Evolutionary conservation across 2,888 invertebrate species (phyloP), one percentile per base, ranked within the genome.

Genomic region (Athalia circularis): DNA sequence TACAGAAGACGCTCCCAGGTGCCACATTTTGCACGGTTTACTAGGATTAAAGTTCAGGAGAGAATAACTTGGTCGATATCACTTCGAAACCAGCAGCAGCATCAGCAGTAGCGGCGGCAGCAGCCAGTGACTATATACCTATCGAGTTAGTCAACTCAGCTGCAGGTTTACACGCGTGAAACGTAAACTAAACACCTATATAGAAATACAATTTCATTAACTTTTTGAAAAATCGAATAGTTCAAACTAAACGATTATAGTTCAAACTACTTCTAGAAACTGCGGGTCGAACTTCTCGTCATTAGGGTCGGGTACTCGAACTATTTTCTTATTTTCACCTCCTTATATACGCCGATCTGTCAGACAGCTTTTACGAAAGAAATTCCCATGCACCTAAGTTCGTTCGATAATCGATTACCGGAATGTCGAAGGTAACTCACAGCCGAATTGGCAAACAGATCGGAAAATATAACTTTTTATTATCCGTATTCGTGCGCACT

Each of bases 1-100:
- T n/a, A n/a, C 54, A 7, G n/a, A 72, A 72, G 72, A 72, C 59
- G 47, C 59, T 72, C 45, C 72, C 57, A 59, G 57, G 72, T 72
- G 59, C 45, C 47, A 72, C 8, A 59, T 59, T 59, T 72, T 72
- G 57, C 72, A 57, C 59, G 59, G 11, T 59, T 47, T 59, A 72
- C 47, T 59, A 15, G 59, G 59, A 47, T 72, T 72, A 45, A 57
- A 68, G 52, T 68, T 47, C 29, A 29, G 59, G 9, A 70, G 70
- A 47, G 45, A 59, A 57, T 72, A 57, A 59, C 45, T 72, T 59
- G 59, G 13, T 59, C 72, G 72, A 72, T 59, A 59, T 59, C 57
- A 72, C 72, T 59, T 47, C 57, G 59, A 15, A 52, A 59, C 72
- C 47, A 47, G 8, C 5, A 72, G 72, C 59, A 59, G n/a, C 43